phyloP scores from a whole-genome alignment of 2,797 vertebrate genomes.

The Thaleichthys pacificus region DNA sequence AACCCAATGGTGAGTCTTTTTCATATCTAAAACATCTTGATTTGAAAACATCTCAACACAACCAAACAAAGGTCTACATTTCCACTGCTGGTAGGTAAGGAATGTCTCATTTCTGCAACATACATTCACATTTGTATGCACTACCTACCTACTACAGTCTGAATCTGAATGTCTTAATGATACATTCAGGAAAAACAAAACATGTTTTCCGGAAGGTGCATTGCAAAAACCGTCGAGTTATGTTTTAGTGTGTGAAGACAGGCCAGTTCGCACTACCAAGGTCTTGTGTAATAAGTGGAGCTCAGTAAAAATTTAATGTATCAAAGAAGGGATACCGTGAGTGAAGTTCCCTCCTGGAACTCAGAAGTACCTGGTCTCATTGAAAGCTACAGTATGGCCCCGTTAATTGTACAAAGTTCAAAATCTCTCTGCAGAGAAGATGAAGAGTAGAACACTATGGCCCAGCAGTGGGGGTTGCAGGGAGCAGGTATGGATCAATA shows the following conservation, averaged over 20 bases:
- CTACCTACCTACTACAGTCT: background rate
- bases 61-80: conserved; percentile 47
- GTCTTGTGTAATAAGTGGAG: conserved; percentile 40
- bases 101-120: background rate
- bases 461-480: conserved; percentile 41
- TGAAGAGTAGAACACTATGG: conserved; percentile 39
- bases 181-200: no score
- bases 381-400: background rate
- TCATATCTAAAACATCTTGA: conserved; percentile 35
- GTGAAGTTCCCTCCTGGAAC: conserved; percentile 38
- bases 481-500: conserved; percentile 61
- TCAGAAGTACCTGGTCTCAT: conserved; percentile 52
- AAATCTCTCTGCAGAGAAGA: conserved; percentile 49
- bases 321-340: conserved; percentile 38
- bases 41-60: conserved; percentile 40
- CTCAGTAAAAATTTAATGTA: conserved; percentile 38
- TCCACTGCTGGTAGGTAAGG: conserved; percentile 15
- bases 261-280: conserved; percentile 21
- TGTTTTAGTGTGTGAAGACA: no score
- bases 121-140: background rate
- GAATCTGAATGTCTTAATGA: conserved; percentile 14
- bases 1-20: conserved; percentile 37
- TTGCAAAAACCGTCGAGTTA: no score
- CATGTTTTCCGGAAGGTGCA: no score
- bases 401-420: conserved; percentile 67